A percentile compares a stretch with the other conserved stretches of the same genome.
Evolutionary conservation across 2,797 vertebrate species (phyloP).

Genomic region (Percopsis omiscomaycus): DNA sequence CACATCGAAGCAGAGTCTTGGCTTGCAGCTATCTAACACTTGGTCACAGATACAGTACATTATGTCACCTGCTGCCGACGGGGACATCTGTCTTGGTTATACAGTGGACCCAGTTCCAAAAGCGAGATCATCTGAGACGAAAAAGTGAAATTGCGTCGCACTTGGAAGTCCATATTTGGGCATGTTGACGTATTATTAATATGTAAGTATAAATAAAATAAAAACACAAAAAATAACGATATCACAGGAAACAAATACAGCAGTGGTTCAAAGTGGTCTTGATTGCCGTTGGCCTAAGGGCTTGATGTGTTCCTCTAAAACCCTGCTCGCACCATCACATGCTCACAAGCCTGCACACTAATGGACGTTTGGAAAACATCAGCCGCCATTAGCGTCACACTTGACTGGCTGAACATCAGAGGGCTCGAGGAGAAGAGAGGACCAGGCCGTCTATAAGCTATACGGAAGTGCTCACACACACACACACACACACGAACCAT

Average conservation of each 20-base stretch:
- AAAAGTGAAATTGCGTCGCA: too few relatives aligned
- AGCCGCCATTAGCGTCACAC: conserved; percentile 62
- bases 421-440: conserved; percentile 36
- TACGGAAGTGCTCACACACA: conserved; percentile 36
- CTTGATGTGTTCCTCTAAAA: conserved; percentile 57
- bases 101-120: too few relatives aligned
- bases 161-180: too few relatives aligned
- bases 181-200: too few relatives aligned
- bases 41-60: too few relatives aligned
- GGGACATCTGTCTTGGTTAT: too few relatives aligned
- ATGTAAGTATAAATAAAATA: too few relatives aligned
- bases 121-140: too few relatives aligned
- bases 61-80: too few relatives aligned
- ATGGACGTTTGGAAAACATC: conserved; percentile 54
- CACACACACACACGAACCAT: neutral
- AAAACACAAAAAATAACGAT: conserved; percentile 4
- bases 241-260: conserved; percentile 42
- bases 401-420: conserved; percentile 45
- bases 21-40: too few relatives aligned
- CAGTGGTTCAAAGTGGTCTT: conserved; percentile 25
- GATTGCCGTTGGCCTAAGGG: conserved; percentile 37
- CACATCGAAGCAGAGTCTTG: too few relatives aligned
- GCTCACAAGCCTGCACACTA: conserved; percentile 53
- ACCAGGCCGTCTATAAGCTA: conserved; percentile 25
- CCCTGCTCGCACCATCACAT: conserved; percentile 25